phyloP scores from a whole-genome alignment of 2,113 vertebrate species.

The Trogon surrucura region DNA sequence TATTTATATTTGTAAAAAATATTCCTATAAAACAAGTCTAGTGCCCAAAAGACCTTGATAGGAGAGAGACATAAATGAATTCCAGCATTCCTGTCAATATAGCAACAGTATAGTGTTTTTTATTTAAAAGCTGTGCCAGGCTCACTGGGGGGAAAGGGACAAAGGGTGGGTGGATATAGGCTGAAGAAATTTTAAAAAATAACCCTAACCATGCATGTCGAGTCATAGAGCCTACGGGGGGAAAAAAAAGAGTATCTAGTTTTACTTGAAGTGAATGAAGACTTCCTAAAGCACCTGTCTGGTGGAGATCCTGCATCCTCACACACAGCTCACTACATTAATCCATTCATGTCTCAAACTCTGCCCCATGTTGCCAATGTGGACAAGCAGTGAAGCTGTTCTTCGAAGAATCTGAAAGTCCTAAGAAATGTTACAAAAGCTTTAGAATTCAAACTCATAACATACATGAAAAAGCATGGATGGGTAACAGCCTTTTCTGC shows the following conservation, averaged over 20 bases:
- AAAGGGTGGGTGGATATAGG: accelerated
- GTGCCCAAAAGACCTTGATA: background rate
- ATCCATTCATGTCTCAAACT: background rate
- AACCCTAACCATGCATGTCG: background rate
- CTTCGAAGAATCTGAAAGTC: background rate
- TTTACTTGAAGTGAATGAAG: background rate
- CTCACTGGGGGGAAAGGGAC: background rate
- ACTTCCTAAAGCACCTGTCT: background rate
- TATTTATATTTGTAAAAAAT: background rate
- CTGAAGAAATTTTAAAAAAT: background rate
- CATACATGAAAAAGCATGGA: background rate
- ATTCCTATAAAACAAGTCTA: background rate
- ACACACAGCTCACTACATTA: background rate
- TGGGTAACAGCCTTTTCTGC: background rate
- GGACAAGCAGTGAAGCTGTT: background rate
- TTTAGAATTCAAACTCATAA: background rate
- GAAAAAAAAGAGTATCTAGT: background rate
- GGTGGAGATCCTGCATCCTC: background rate
- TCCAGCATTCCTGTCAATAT: background rate
- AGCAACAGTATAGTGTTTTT: background rate
- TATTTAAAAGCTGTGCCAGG: background rate
- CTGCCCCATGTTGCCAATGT: background rate
- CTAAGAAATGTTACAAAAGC: background rate
- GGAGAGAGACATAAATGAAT: background rate
- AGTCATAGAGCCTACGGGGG: background rate